Evolutionary conservation across 2,888 invertebrate genomes (phyloP), one percentile per base, ranked within the genome.

Genomic region (Cordylochernes scorpioides): DNA sequence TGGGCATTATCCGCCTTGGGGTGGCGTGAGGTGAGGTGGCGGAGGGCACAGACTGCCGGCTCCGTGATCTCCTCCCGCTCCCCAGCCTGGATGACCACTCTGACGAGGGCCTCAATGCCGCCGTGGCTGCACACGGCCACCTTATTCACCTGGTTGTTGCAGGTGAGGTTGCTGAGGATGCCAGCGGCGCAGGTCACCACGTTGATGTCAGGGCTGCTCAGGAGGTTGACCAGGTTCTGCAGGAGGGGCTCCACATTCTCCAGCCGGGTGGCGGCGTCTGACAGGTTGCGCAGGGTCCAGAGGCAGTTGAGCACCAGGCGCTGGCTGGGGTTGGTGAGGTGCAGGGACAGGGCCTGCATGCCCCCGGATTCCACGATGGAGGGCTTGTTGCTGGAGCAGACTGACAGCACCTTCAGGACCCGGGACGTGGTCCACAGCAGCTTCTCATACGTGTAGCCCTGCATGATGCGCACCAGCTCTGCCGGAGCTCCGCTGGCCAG

Each of bases 141-240:
- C 62, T 94, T 97, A 57, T 99, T 97, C 34, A 84, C 71, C 52
- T 88, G 84, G 61, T 97, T 99, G 60, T 99, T 99, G 61, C 97
- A 99, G 4, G 97, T 97, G 54, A 99, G 62, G 59, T 99, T 99
- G 27, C 88, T 91, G 25, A 99, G 62, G 41, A 97, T 97, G 27
- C 97, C 97, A 32, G 94, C 91, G 17, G 94, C 84, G 51, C 94
- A 97, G 5, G 91, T 88, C 30, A 97, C 88, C 34, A 94, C 77
- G 53, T 91, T 91, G 27, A 86, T 78, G 54, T 91, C 88, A 30
- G 73, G 73, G 6, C 82, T 80, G 14, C 72, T 71, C 33, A 94
- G 60, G 33, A 88, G 68, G 51, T 82, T 80, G 16, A 91, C 84
- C 42, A 94, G 61, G 45, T 80, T 77, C 46, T 74, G 72, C 30